Percentiles rank a stretch among this genome's conserved stretches.
phyloP scores from a whole-genome alignment of 1,140 invertebrate species.

The Bradynema listronoti region DNA sequence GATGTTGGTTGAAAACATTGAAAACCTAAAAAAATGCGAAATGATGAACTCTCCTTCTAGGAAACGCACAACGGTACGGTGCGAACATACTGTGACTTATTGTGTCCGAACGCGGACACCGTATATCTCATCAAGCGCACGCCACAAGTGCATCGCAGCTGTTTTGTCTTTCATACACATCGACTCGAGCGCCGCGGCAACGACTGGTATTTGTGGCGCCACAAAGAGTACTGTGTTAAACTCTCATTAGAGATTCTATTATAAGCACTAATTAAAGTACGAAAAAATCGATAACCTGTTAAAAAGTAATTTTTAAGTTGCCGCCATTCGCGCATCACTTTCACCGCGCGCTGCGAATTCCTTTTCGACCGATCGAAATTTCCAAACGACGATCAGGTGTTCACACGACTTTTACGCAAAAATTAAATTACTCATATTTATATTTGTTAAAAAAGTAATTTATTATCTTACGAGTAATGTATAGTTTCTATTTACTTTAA shows the following conservation, averaged over 20 bases:
- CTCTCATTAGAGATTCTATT: conserved; percentile 9
- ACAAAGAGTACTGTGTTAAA: conserved; percentile 48
- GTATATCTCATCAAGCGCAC: conserved; percentile 52
- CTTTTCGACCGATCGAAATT: conserved; percentile 38
- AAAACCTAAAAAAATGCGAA: conserved; percentile 15
- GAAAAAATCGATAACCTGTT: too few species aligned
- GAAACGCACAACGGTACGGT: conserved; percentile 44
- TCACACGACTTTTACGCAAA: conserved; percentile 11
- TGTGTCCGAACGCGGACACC: conserved; percentile 49
- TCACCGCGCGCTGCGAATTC: conserved; percentile 51
- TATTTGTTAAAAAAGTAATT: not conserved
- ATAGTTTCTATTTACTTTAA: too few species aligned
- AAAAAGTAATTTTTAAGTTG: conserved; percentile 41
- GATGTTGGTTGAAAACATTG: not conserved
- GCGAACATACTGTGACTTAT: conserved; percentile 48
- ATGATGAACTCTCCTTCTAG: not conserved
- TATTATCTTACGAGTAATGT: too few species aligned
- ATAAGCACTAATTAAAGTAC: too few species aligned
- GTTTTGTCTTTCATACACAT: conserved; percentile 53
- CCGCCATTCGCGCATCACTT: conserved; percentile 46
- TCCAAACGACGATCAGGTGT: conserved; percentile 41
- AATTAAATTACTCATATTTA: conserved; percentile 14
- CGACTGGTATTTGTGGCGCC: conserved; percentile 48
- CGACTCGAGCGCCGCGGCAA: conserved; percentile 44
- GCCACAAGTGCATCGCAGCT: conserved; percentile 45